Evolutionary conservation across 2,113 vertebrate genomes (phyloP), one percentile per base, ranked within the genome.

Genomic region (Petromus typicus): DNA sequence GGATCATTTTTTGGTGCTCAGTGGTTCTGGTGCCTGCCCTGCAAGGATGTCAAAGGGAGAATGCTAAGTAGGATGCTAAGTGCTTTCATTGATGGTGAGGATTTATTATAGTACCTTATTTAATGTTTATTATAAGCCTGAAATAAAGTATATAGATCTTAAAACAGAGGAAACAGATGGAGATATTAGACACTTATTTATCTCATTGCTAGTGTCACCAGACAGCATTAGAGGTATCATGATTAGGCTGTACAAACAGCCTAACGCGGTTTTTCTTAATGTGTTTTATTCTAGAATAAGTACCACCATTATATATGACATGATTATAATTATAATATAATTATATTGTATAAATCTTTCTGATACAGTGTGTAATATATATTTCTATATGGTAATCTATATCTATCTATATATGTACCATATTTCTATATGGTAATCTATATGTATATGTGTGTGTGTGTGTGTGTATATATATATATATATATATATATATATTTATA

Each of bases 231-330:
- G 6, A 63, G 12, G 10, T 37, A 9, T 80, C 3, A 32, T 64
- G 13, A 13, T 45, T 61, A 90, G 89, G 13, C 16, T 82, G 17
- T 88, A 59, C 34, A 43, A 4, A 95, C 7, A 27, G 7, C 3
- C 17, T 48, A n/a, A 75, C 4, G 11, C 27, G 37, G 57, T 64
- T 93, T 48, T 95, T 51, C 43, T 84, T 71, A 75, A 45, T 69
- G n/a, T 90, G 69, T 59, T 83, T 97, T 54, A 71, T 73, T 82
- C 59, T 43, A 51, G 25, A 95, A 17, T 75, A 45, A 85, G 81
- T 76, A 25, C 75, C 32, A 78, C 18, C 64, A 57, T n/a, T n/a
- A n/a, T n/a, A n/a, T n/a, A n/a, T n/a, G n/a, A n/a, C n/a, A 51
- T 51, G 48, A 51, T 51, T 51, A 51, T 51, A 51, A 51, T 51